Conservation (phyloP, 2,797 vertebrate genomes). For the Melanotaenia nigrans region DNA sequence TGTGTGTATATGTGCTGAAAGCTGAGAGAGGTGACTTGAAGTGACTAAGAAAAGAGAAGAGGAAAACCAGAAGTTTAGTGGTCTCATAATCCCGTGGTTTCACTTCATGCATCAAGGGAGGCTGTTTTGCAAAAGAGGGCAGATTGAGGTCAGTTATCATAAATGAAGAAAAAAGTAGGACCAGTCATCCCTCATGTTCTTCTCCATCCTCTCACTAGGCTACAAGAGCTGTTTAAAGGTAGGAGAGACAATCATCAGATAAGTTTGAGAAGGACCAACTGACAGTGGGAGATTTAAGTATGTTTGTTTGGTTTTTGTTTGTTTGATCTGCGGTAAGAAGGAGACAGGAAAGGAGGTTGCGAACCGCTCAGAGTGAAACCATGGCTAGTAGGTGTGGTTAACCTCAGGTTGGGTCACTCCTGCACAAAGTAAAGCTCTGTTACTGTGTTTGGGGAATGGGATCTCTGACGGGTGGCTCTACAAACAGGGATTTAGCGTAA, state of each 20-base stretch:
- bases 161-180: conserved; percentile 36
- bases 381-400: conserved; percentile 75
- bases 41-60: conserved; percentile 14
- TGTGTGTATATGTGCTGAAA: conserved; percentile 12
- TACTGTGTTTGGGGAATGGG: conserved; percentile 48
- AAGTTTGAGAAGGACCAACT: conserved; percentile 61
- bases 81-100: conserved; percentile 62
- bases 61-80: conserved; percentile 54
- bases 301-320: conserved; percentile 70
- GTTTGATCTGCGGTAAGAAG: conserved; percentile 63
- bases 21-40: conserved; percentile 27
- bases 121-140: conserved; percentile 37
- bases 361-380: conserved; percentile 62
- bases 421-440: conserved; percentile 57
- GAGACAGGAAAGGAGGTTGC: conserved; percentile 52
- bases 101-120: conserved; percentile 42
- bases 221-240: conserved; percentile 34
- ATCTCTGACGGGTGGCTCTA: conserved; percentile 41
- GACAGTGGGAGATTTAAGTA: conserved; percentile 46
- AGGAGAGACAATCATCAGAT: conserved; percentile 39
- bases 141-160: conserved; percentile 56
- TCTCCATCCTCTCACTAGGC: conserved; percentile 33
- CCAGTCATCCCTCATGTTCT: conserved; percentile 30
- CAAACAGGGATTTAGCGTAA: conserved; percentile 38
- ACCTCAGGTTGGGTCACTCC: conserved; percentile 74